phyloP scores from a whole-genome alignment of 1,140 invertebrate species.

The Eubasilissa regina region DNA sequence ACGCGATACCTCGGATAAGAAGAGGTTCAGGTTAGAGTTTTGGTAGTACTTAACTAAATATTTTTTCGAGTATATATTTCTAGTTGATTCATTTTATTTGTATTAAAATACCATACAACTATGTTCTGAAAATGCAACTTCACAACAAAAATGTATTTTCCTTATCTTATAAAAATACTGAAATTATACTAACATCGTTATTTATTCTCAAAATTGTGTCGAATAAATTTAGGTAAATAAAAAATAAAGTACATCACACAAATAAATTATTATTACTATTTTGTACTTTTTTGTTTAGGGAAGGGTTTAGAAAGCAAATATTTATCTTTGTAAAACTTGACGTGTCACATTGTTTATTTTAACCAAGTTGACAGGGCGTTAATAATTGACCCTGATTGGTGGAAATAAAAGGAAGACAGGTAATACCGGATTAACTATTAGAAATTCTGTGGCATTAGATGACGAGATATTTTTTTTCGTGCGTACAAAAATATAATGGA shows the following conservation, averaged over 20 bases:
- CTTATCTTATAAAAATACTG: no score
- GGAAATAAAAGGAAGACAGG: conserved; percentile 54
- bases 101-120: no score
- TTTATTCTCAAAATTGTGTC: neutral
- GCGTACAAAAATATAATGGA: no score
- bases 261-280: no score
- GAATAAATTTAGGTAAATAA: neutral
- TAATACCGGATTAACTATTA: conserved; percentile 56
- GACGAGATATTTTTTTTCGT: neutral
- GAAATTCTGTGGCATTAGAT: conserved; percentile 46
- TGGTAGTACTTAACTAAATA: no score
- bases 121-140: no score
- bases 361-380: conserved; percentile 55
- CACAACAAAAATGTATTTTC: no score
- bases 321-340: conserved; percentile 38
- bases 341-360: conserved; percentile 58
- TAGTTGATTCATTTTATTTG: no score
- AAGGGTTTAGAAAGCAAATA: neutral
- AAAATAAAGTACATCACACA: neutral
- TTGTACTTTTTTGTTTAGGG: neutral
- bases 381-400: conserved; percentile 60
- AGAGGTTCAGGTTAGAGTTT: no score
- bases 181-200: neutral
- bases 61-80: no score
- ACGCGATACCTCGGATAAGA: no score